Evolutionary conservation across 2,113 vertebrate species (phyloP).

Genomic region (Macquaria ambigua): DNA sequence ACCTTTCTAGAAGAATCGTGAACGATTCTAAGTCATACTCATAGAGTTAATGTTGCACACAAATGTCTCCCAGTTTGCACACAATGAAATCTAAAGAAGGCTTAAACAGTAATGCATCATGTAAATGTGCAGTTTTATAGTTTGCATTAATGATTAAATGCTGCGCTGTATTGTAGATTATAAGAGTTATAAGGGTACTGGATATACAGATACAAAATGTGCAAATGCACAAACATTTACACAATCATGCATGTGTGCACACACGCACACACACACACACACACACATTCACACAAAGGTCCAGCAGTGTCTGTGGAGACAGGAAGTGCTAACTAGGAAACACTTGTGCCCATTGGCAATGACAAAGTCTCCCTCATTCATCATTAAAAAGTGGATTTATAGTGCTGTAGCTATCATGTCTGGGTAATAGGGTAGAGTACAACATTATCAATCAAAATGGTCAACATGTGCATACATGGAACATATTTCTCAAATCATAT

Average conservation of each 20-base stretch:
- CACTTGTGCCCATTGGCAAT: constrained; percentile 6
- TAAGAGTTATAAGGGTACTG: background rate
- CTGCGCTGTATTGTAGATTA: background rate
- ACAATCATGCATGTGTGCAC: background rate
- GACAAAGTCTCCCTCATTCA: constrained; percentile 20
- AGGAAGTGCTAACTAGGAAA: constrained; percentile 30
- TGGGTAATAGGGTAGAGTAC: background rate
- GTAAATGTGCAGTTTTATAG: background rate
- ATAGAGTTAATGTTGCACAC: background rate
- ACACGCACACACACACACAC: background rate
- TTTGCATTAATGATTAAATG: background rate
- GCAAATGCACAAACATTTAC: background rate
- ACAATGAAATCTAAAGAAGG: background rate
- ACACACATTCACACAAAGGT: constrained; percentile 5
- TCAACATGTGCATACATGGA: background rate
- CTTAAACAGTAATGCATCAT: background rate
- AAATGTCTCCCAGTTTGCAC: background rate
- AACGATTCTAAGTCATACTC: constrained; percentile 10
- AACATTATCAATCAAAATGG: background rate
- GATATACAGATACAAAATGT: background rate
- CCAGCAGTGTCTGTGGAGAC: constrained; percentile 3
- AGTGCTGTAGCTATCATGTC: background rate
- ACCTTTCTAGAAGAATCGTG: constrained; percentile 38
- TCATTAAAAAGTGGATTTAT: constrained; percentile 25
- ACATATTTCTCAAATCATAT: background rate